Evolutionary conservation across 2,113 vertebrate species (phyloP).

Genomic region (Eolophus roseicapilla): DNA sequence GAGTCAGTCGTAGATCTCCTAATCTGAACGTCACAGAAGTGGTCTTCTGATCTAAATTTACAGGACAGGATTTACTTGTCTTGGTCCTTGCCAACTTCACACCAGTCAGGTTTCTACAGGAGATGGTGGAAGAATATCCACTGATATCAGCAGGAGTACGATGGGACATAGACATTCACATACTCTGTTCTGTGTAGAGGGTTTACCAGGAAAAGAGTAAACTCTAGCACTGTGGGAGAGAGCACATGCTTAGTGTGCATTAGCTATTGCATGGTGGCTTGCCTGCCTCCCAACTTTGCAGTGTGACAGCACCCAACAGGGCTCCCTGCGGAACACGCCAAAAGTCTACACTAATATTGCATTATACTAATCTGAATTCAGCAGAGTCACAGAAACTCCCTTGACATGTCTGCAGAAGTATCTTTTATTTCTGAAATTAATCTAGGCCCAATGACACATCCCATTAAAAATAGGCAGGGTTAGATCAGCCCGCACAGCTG

Average conservation of each 20-base stretch:
- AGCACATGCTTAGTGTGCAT: fast-evolving
- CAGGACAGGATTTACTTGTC: background rate
- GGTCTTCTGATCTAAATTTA: background rate
- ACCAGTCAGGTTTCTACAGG: background rate
- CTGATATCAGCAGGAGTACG: background rate
- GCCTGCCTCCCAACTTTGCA: background rate
- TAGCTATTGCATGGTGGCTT: background rate
- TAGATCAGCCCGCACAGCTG: conserved; percentile 16
- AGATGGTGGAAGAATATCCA: background rate
- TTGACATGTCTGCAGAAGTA: background rate
- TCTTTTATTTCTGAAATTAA: background rate
- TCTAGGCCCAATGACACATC: background rate
- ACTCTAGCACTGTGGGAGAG: background rate
- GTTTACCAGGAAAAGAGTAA: background rate
- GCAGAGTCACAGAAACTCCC: background rate
- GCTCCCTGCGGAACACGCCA: fast-evolving
- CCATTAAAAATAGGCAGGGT: conserved; percentile 40
- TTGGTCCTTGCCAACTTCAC: background rate
- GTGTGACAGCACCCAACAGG: background rate
- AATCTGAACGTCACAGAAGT: background rate
- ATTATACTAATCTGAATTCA: background rate
- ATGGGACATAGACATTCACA: fast-evolving
- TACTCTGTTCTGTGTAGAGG: background rate
- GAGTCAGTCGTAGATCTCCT: background rate
- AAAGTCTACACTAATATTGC: background rate